Percentiles rank a stretch among this genome's conserved stretches.
Conservation (phyloP, 2,113 vertebrate species). For the Campylomormyrus numenius region DNA sequence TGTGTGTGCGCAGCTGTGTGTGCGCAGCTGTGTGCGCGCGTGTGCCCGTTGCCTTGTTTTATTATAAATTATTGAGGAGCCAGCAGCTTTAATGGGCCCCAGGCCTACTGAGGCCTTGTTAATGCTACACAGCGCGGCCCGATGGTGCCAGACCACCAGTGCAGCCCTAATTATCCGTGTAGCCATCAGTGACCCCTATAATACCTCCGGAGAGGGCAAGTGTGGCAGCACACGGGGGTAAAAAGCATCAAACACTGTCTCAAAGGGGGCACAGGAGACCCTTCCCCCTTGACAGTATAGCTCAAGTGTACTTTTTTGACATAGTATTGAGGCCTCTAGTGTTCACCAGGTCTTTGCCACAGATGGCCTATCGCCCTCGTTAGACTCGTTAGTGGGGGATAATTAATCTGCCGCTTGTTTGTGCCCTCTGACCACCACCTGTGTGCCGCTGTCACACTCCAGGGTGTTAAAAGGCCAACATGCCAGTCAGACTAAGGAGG, state of each 20-base stretch:
- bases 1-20: neutral
- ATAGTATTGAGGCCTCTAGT: neutral
- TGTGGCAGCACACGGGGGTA: neutral
- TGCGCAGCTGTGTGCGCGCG: no score
- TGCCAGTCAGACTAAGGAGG: neutral
- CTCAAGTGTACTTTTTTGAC: neutral
- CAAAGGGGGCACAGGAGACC: neutral
- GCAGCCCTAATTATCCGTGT: neutral
- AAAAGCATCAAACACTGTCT: neutral
- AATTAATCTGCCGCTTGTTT: neutral
- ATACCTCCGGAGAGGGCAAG: neutral
- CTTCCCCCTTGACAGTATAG: no score
- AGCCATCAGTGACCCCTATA: neutral
- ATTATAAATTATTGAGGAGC: conserved; percentile 39
- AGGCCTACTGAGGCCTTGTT: neutral
- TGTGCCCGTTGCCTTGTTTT: conserved; percentile 22
- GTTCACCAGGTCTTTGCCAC: neutral
- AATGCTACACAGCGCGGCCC: neutral
- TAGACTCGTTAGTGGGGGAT: neutral
- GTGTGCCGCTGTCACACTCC: neutral
- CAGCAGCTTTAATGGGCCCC: conserved; percentile 39
- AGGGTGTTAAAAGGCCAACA: neutral
- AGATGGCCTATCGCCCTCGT: neutral
- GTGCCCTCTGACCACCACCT: neutral
- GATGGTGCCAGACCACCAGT: neutral